Evolutionary conservation across 2,113 vertebrate genomes (phyloP).

Genomic region (Progne subis): DNA sequence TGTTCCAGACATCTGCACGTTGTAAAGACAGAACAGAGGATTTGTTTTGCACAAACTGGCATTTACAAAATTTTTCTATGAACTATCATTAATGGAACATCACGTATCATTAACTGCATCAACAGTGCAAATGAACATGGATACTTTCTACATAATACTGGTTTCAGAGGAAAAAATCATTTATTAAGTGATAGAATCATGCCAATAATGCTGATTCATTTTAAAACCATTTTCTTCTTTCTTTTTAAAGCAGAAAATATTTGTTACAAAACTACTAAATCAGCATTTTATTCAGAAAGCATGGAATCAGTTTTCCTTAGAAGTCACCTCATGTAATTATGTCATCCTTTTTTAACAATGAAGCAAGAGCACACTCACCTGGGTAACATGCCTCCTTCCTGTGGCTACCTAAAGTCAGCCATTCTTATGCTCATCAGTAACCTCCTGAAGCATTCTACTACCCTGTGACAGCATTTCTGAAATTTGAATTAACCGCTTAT

Average conservation of each 20-base stretch:
- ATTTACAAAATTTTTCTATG: background rate
- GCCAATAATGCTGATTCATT: background rate
- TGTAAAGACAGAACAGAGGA: background rate
- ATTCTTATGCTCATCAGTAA: background rate
- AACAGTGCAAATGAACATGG: background rate
- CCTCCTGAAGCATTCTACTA: background rate
- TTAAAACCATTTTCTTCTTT: background rate
- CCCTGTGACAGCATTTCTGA: background rate
- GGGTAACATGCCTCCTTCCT: background rate
- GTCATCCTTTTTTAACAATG: background rate
- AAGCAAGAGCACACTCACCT: background rate
- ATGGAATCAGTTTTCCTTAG: background rate
- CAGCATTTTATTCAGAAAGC: background rate
- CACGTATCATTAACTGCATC: background rate
- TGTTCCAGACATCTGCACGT: background rate
- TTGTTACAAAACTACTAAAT: background rate
- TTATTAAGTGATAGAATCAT: background rate
- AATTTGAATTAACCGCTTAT: background rate
- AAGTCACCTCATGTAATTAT: background rate
- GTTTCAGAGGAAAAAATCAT: background rate
- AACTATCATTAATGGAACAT: background rate
- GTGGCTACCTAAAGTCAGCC: background rate
- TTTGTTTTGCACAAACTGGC: background rate
- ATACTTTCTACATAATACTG: background rate
- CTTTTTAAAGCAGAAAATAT: background rate